A percentile compares a stretch with the other conserved stretches of the same genome.
phyloP scores from a whole-genome alignment of 2,797 vertebrate genomes.

The Ciconia nigra region DNA sequence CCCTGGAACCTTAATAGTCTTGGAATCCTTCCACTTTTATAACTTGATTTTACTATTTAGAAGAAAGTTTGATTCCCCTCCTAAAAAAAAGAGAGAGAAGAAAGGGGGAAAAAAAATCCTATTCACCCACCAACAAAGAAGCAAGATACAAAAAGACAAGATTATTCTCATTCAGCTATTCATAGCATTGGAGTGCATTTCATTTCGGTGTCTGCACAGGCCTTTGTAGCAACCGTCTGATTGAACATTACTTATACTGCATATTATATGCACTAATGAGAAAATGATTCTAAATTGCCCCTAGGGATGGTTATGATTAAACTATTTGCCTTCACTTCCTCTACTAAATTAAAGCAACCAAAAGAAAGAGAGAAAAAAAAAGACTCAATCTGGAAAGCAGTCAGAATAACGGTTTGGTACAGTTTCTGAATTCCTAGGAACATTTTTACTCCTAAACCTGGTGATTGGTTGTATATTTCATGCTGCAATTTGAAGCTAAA shows the following conservation, averaged over 20 bases:
- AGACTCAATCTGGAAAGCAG: slow-evolving; percentile 61
- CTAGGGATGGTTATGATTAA: slow-evolving; percentile 83
- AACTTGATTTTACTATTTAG: slow-evolving; percentile 29
- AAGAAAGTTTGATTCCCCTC: neutral
- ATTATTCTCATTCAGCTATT: slow-evolving; percentile 12
- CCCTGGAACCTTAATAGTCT: neutral
- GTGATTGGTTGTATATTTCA: slow-evolving; percentile 68
- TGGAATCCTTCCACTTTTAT: slow-evolving; percentile 17
- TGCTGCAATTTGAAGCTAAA: slow-evolving; percentile 42
- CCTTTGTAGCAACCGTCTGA: slow-evolving; percentile 63
- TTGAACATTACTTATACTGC: slow-evolving; percentile 68
- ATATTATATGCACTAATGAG: slow-evolving; percentile 72
- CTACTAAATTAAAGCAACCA: slow-evolving; percentile 73
- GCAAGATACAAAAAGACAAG: neutral
- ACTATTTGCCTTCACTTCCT: slow-evolving; percentile 85
- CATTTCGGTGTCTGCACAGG: slow-evolving; percentile 16
- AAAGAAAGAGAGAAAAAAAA: neutral
- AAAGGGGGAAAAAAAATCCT: neutral
- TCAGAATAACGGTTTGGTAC: slow-evolving; percentile 72
- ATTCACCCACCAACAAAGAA: neutral
- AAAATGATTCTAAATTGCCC: slow-evolving; percentile 81
- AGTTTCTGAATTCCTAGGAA: slow-evolving; percentile 76
- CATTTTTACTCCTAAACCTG: slow-evolving; percentile 70
- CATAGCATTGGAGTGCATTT: slow-evolving; percentile 4
- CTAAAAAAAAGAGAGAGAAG: neutral